A percentile compares a stretch with the other conserved stretches of the same genome.
phyloP scores from a whole-genome alignment of 2,888 invertebrate genomes.

The Drosophila kuntzei region DNA sequence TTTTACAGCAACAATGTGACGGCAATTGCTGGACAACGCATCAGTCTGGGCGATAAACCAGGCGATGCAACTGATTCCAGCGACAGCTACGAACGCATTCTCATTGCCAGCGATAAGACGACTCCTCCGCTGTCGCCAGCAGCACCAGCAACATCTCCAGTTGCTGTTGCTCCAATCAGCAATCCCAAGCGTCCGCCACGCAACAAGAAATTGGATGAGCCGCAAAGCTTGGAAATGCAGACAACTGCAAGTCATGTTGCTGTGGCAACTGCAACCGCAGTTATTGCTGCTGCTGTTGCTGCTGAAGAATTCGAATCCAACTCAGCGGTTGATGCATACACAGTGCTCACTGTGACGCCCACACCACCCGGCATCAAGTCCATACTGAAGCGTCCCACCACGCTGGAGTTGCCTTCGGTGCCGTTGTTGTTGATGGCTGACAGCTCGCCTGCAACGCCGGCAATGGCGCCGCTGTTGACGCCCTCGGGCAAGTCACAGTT shows the following conservation, averaged over 20 bases:
- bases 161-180: conserved; percentile 33
- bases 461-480: conserved; percentile 42
- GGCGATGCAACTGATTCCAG: conserved; percentile 65
- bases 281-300: conserved; percentile 1
- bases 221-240: conserved; percentile 21
- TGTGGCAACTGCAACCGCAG: conserved; percentile 1
- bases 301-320: conserved; percentile 25
- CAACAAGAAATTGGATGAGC: conserved; percentile 68
- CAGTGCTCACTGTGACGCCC: conserved; percentile 75
- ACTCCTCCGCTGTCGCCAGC: conserved; percentile 8
- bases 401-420: conserved; percentile 78
- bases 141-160: conserved; percentile 7
- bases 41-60: conserved; percentile 87
- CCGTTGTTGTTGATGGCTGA: conserved; percentile 39
- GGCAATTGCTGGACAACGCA: conserved; percentile 90
- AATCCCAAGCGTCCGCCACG: conserved; percentile 83
- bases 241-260: conserved; percentile 14
- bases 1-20: conserved; percentile 87
- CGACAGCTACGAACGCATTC: conserved; percentile 86
- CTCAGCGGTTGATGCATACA: conserved; percentile 45
- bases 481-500: conserved; percentile 81
- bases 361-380: conserved; percentile 86
- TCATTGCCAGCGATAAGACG: conserved; percentile 43
- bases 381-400: conserved; percentile 87
- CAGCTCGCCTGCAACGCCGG: conserved; percentile 38